Evolutionary conservation across 2,113 vertebrate species (phyloP).

Genomic region (Clarias gariepinus): DNA sequence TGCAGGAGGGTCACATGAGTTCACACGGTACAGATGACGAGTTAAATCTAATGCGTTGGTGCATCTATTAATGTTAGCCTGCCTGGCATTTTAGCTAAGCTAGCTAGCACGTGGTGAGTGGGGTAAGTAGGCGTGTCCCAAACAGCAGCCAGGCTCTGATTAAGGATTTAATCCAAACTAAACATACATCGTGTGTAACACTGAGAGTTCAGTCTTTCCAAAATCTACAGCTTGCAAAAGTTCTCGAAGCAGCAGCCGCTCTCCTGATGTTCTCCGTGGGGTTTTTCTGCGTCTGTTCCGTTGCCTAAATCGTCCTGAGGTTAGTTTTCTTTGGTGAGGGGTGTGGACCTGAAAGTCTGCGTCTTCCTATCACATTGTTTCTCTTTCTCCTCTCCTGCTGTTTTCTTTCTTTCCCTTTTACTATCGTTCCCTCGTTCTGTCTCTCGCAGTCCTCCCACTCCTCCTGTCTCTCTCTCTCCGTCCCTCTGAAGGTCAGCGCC

Average conservation of each 20-base stretch:
- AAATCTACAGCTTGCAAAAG: neutral
- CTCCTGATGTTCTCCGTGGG: neutral
- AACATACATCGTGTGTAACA: neutral
- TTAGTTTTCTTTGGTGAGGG: neutral
- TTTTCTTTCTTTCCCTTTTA: conserved; percentile 7
- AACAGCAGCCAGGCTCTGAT: too few species aligned
- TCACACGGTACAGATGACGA: too few species aligned
- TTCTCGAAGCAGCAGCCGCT: neutral
- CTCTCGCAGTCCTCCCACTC: conserved; percentile 21
- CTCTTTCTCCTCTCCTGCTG: conserved; percentile 33
- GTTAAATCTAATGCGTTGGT: too few species aligned
- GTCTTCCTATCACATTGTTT: conserved; percentile 7
- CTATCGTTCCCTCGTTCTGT: conserved; percentile 24
- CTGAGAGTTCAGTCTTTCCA: neutral
- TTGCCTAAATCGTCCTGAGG: conserved; percentile 25
- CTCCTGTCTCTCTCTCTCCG: conserved; percentile 30
- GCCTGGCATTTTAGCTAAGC: too few species aligned
- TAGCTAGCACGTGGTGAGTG: too few species aligned
- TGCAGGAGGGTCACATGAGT: too few species aligned
- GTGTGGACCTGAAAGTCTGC: conserved; percentile 7
- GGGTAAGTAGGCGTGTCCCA: too few species aligned
- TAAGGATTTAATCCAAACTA: neutral
- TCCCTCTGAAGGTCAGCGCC: conserved; percentile 58
- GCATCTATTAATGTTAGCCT: too few species aligned
- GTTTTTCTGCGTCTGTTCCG: conserved; percentile 13